Evolutionary conservation across 2,797 vertebrate species (phyloP).

Genomic region (Parauchenoglanis punctatus): DNA sequence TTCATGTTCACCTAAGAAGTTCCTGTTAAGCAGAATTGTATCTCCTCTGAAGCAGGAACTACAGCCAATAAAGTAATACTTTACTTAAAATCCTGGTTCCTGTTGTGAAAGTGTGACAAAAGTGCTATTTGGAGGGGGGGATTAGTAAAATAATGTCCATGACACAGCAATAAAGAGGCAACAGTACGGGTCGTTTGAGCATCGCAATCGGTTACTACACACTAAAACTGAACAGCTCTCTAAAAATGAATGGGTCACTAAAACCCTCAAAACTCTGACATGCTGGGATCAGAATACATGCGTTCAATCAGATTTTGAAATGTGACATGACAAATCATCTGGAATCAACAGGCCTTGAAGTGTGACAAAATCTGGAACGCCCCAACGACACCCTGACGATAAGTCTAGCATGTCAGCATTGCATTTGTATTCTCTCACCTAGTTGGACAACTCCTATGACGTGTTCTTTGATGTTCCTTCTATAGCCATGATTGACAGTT

Average conservation of each 20-base stretch:
- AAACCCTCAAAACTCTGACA: not conserved
- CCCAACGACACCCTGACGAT: no score
- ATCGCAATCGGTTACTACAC: not conserved
- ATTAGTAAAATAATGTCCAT: not conserved
- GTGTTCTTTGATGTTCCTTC: no score
- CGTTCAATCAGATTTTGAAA: no score
- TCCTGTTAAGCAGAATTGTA: not conserved
- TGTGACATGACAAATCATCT: no score
- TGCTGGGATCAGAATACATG: no score
- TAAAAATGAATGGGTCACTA: not conserved
- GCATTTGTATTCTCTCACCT: no score
- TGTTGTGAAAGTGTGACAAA: not conserved
- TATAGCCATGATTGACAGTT: no score
- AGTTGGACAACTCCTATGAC: no score
- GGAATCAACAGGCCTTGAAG: no score
- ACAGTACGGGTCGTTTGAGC: not conserved
- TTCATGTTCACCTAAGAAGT: not conserved
- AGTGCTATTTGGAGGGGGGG: not conserved
- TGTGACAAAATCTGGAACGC: no score
- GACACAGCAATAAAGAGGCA: not conserved
- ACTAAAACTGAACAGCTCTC: not conserved
- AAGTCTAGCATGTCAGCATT: no score
- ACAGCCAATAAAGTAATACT: not conserved
- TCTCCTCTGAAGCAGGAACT: not conserved
- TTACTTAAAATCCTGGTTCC: not conserved